Evolutionary conservation across 2,113 vertebrate species (phyloP), one percentile per base, ranked within the genome.

Genomic region (Origma solitaria): DNA sequence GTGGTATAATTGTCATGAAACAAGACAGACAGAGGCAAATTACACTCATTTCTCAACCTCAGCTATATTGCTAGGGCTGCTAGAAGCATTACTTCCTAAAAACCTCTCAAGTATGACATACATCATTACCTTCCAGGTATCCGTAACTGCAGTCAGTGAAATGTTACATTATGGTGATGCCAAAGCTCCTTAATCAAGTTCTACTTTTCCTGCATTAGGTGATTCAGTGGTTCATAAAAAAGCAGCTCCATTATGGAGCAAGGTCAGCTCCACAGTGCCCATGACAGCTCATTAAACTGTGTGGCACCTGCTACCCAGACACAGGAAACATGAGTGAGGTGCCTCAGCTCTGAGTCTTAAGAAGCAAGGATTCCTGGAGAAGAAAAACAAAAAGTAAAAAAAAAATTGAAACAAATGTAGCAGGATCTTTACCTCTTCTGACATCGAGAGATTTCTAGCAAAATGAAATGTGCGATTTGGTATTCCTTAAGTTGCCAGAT

Each of bases 211-310:
- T 54, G 42, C 51, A 82, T 72, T 69, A 90, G 66, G 45, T 64
- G 68, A 93, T 45, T 90, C 85, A 90, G 18, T 62, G 54, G 49
- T n/a, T 90, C 76, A 83, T 65, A 37, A 88, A 88, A 92, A 92
- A 96, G 22, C 45, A 88, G 62, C 78, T 78, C 38, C 61, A n/a
- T 88, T 80, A 78, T 5, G 33, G 42, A 96, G 68, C 31, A 3
- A 50, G 13, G 80, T 57, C 88, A 90, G 45, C 72, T 64, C 65
- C 21, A 35, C 2, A 42, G 70, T 30, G 31, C n/a, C 73, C 53
- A 40, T 60, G 84, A 90, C 87, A 94, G 78, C 70, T 93, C 90
- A 93, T 96, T 95, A 96, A 82, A 45, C 33, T 37, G 11, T 20
- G 61, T 49, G 70, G 49, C 90, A 96, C 62, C 84, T 95, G 78